phyloP scores from a whole-genome alignment of 1,140 invertebrate genomes.

The Muscidifurax raptorellus region DNA sequence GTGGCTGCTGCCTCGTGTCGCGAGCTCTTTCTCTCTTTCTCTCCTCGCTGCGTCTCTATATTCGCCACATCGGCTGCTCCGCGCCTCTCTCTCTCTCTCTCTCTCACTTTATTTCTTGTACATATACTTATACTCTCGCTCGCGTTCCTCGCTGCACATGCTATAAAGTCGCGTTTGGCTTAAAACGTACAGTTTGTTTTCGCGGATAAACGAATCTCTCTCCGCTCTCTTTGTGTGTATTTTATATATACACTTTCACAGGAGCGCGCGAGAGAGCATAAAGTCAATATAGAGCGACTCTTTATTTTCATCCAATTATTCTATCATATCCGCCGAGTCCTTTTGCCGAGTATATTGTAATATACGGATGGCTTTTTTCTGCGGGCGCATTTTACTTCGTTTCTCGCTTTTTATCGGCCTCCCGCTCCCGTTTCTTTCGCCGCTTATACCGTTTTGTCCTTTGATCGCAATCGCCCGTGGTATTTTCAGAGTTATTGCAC shows the following conservation, averaged over 20 bases:
- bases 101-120: conserved; percentile 51
- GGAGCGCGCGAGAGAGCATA: not conserved
- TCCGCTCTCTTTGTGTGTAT: conserved; percentile 16
- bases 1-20: conserved; percentile 42
- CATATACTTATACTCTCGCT: conserved; percentile 42
- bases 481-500: conserved; percentile 6
- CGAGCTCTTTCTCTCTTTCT: conserved; percentile 52
- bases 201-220: conserved; percentile 42
- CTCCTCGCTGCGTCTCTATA: conserved; percentile 48
- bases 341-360: no score
- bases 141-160: conserved; percentile 53
- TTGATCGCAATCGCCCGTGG: not conserved
- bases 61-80: conserved; percentile 44
- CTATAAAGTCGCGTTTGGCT: conserved; percentile 25
- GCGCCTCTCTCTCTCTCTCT: conserved; percentile 55
- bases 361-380: conserved; percentile 1
- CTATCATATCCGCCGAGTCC: conserved; percentile 34
- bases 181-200: conserved; percentile 49
- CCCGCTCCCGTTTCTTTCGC: not conserved
- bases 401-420: not conserved
- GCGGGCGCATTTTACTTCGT: conserved; percentile 4
- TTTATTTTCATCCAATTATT: conserved; percentile 42
- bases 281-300: conserved; percentile 40
- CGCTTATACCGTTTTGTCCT: conserved; percentile 10
- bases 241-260: conserved; percentile 43